A percentile compares a stretch with the other conserved stretches of the same genome.
Conservation (phyloP, 2,888 invertebrate genomes). For the Ceriagrion tenellum region DNA sequence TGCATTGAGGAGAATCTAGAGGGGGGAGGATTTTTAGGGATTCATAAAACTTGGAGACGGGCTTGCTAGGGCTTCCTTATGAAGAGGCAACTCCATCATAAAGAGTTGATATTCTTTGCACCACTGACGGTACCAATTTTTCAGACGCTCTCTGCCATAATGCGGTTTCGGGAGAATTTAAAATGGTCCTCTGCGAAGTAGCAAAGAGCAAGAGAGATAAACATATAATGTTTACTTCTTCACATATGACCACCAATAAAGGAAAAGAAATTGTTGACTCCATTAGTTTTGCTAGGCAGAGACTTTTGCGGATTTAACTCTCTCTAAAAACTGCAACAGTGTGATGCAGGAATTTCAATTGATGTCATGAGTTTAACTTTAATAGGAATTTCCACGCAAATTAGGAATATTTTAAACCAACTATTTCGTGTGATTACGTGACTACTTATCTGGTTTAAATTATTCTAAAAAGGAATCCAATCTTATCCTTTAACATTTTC, state of each 20-base stretch:
- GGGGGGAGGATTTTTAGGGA: slow-evolving; percentile 1
- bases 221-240: background rate
- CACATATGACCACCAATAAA: background rate
- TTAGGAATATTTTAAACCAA: too few relatives aligned
- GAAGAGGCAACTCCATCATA: slow-evolving; percentile 51
- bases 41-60: slow-evolving; percentile 49
- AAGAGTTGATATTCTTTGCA: slow-evolving; percentile 48
- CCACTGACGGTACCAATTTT: slow-evolving; percentile 12
- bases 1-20: background rate
- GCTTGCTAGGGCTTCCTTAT: slow-evolving; percentile 12
- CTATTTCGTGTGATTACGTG: too few relatives aligned
- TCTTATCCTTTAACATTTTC: too few relatives aligned
- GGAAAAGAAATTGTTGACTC: background rate
- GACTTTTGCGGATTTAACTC: too few relatives aligned
- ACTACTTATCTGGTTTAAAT: too few relatives aligned
- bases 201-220: background rate
- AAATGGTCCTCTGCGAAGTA: background rate
- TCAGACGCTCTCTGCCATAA: background rate
- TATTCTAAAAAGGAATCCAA: too few relatives aligned
- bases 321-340: too few relatives aligned
- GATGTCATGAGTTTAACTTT: too few relatives aligned
- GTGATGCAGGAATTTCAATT: too few relatives aligned
- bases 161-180: background rate
- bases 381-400: too few relatives aligned
- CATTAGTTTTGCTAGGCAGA: too few relatives aligned